Conservation (phyloP, 2,797 vertebrate genomes). For the Ispidina picta region DNA sequence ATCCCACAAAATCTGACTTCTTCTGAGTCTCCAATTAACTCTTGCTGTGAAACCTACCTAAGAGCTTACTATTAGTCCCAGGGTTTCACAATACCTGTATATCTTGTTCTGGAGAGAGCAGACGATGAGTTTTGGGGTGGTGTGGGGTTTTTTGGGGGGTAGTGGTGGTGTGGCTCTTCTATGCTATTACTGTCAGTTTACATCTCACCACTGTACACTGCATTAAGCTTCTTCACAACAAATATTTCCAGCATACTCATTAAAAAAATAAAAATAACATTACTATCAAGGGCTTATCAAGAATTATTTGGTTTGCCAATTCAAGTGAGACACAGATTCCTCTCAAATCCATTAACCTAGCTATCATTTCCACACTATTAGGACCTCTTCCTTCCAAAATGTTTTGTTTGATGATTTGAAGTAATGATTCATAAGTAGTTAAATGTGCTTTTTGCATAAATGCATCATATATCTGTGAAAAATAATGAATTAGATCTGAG, state of each 20-base stretch:
- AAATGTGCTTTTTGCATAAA: not conserved
- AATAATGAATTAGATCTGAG: not conserved
- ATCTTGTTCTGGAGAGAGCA: not conserved
- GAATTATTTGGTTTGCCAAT: not conserved
- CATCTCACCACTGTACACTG: not conserved
- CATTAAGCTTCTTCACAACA: not conserved
- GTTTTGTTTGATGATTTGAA: not conserved
- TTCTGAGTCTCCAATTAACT: not conserved
- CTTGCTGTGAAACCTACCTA: not conserved
- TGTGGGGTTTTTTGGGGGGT: accelerated
- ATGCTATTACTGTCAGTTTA: not conserved
- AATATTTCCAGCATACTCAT: not conserved
- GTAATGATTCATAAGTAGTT: not conserved
- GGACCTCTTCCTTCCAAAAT: not conserved
- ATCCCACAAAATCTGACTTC: not conserved
- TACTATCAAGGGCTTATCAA: not conserved
- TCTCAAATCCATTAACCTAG: not conserved
- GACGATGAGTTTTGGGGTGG: not conserved
- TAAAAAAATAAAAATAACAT: not conserved
- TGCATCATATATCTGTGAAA: not conserved
- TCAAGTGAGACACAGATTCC: not conserved
- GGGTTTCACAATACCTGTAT: not conserved
- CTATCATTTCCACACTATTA: not conserved
- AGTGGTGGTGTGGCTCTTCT: not conserved
- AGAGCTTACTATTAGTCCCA: not conserved